Percentiles rank a stretch among this genome's conserved stretches.
These are phyloP conservation scores for Hecatera dysodea DNA, from an alignment of 2,888 invertebrate genomes.

Conservation along the genomic window DNA sequence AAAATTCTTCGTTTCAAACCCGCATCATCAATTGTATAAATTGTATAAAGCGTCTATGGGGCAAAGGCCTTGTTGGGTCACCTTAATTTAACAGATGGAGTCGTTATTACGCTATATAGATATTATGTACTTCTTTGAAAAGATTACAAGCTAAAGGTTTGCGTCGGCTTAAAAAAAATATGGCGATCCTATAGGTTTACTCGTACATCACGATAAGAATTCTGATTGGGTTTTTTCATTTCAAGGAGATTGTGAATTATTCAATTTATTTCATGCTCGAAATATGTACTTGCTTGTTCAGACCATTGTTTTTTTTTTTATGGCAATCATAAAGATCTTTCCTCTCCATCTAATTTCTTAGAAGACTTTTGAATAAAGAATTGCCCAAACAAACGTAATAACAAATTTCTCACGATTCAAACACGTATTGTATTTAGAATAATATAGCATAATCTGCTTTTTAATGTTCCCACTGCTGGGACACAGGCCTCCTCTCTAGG, in stretches of 20 bases:
- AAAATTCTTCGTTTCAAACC: slow-evolving; percentile 10
- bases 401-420: too few relatives aligned
- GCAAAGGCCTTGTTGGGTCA: slow-evolving; percentile 13
- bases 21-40: slow-evolving; percentile 23
- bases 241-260: neutral
- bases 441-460: too few relatives aligned
- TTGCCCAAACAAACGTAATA: too few relatives aligned
- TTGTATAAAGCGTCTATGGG: slow-evolving; percentile 1
- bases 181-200: neutral
- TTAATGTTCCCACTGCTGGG: too few relatives aligned
- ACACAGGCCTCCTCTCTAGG: too few relatives aligned
- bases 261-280: neutral
- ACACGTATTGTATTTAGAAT: too few relatives aligned
- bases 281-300: neutral
- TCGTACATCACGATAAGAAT: neutral
- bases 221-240: neutral
- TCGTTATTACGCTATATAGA: neutral
- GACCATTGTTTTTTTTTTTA: neutral
- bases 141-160: slow-evolving; percentile 12
- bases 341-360: too few relatives aligned
- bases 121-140: neutral
- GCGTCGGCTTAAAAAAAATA: neutral
- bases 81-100: slow-evolving; percentile 14
- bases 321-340: too few relatives aligned
- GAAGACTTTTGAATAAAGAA: too few relatives aligned